Base-by-base conservation (phyloP, 2,888 invertebrate genomes). In the Drosophila neutralis region DNA sequence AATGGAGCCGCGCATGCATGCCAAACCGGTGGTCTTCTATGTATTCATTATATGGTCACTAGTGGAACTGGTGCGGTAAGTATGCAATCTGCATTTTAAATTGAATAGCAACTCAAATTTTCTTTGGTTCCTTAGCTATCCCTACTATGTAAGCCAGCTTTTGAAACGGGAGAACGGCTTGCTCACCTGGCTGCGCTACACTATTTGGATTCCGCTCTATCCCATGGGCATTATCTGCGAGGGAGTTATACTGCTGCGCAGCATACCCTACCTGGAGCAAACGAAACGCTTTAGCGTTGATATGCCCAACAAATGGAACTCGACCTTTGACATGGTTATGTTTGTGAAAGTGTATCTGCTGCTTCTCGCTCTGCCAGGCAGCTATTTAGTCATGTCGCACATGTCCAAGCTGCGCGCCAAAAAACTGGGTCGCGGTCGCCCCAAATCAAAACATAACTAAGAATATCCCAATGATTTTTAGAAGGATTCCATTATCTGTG, bases 191-290 rank as follows among this genome's bases (percentile, higher is more conserved):
- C 93, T 99, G 4, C 95, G 99, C 21, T 98, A 99, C 92, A 96
- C 97, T 0, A 94, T 98, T 65, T 99, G 98, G 98, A 97, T 99
- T 78, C 96, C 97, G 0, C 94, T 98, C 0, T 99, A 98, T 93
- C 99, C 99, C 0, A 91, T 98, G 45, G 98, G 98, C 8, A 95
- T 98, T 82, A 90, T 98, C 1, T 96, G 97, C 89, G 98, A 99
- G 94, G 96, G 97, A 0, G 95, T 97, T 5, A 94, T 97, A 18
- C 94, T 97, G 49, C 94, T 97, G 24, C 94, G 97, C 60, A 97
- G 97, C 91, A 96, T 98, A 90, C 97, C 98, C 0, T 97, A 97
- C 91, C 97, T 98, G 89, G 97, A 98, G 81, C 97, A 98, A 90
- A 97, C 97, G 0, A 94, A 95, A 58, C 95, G 94, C 62, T 97